Evolutionary conservation across 2,888 invertebrate genomes (phyloP).

Genomic region (Parnassius smintheus): DNA sequence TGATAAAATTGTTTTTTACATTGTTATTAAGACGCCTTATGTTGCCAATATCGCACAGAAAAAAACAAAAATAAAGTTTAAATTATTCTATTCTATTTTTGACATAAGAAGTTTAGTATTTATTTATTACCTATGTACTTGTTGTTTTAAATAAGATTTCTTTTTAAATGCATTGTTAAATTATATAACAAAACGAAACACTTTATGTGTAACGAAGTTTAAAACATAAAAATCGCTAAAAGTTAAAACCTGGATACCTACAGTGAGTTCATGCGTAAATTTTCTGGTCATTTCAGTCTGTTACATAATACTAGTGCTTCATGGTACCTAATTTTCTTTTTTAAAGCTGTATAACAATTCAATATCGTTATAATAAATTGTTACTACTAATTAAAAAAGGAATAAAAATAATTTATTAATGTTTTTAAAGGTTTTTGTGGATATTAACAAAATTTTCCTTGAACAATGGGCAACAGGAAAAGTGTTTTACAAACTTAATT

Average conservation of each 20-base stretch:
- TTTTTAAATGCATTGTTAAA: too few relatives aligned
- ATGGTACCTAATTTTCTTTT: too few relatives aligned
- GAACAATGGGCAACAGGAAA: constrained; percentile 44
- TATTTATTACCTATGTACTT: too few relatives aligned
- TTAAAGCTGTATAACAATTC: too few relatives aligned
- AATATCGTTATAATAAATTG: too few relatives aligned
- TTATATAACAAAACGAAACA: neutral
- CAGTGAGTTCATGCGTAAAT: neutral
- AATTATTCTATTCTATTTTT: too few relatives aligned
- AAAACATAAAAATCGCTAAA: constrained; percentile 39
- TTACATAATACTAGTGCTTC: neutral
- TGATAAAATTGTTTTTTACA: constrained; percentile 18
- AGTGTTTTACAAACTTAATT: constrained; percentile 31
- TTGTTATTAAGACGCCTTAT: constrained; percentile 7
- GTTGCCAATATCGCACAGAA: constrained; percentile 19
- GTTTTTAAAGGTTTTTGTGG: constrained; percentile 2
- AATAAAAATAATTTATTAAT: too few relatives aligned
- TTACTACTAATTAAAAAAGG: too few relatives aligned
- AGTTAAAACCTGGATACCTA: neutral
- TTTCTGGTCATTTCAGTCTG: neutral
- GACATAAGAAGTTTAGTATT: too few relatives aligned
- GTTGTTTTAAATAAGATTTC: too few relatives aligned
- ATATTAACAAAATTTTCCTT: constrained; percentile 19
- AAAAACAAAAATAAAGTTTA: constrained; percentile 11
- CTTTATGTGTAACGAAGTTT: constrained; percentile 29